phyloP scores from a whole-genome alignment of 2,888 invertebrate species.

The Acrobasis suavella region DNA sequence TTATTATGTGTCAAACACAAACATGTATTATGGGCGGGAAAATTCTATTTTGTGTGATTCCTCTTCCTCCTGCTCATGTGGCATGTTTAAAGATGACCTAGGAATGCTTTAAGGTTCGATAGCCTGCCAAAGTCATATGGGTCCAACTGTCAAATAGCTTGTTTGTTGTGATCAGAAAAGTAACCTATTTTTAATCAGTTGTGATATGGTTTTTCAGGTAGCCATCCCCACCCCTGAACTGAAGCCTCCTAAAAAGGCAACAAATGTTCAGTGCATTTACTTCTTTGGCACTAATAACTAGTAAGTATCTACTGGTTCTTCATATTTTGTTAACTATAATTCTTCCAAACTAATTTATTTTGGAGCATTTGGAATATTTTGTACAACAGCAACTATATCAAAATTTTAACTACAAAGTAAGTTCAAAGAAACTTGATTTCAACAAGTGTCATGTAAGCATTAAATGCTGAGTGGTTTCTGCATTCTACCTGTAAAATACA shows the following conservation, averaged over 20 bases:
- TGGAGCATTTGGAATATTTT: no score
- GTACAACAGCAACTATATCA: no score
- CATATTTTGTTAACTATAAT: no score
- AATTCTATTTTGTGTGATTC: slow-evolving; percentile 39
- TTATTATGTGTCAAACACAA: slow-evolving; percentile 33
- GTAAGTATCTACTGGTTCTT: slow-evolving; percentile 84
- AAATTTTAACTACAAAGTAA: no score
- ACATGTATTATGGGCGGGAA: slow-evolving; percentile 55
- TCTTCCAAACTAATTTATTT: no score
- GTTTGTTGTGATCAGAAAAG: slow-evolving; percentile 25
- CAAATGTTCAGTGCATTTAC: slow-evolving; percentile 90
- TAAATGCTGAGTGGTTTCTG: no score
- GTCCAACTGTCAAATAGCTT: background rate
- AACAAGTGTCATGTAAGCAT: no score
- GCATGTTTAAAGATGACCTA: background rate
- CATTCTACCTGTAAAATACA: no score
- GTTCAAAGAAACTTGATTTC: no score
- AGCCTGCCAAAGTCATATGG: background rate
- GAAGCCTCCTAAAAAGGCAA: slow-evolving; percentile 88
- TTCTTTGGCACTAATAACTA: slow-evolving; percentile 98
- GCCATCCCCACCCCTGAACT: slow-evolving; percentile 90
- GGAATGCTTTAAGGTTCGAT: background rate
- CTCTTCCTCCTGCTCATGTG: slow-evolving; percentile 13
- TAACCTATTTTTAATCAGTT: slow-evolving; percentile 32
- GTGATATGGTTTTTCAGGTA: slow-evolving; percentile 80